Conservation (phyloP, 1,140 invertebrate species). For the Musca domestica region DNA sequence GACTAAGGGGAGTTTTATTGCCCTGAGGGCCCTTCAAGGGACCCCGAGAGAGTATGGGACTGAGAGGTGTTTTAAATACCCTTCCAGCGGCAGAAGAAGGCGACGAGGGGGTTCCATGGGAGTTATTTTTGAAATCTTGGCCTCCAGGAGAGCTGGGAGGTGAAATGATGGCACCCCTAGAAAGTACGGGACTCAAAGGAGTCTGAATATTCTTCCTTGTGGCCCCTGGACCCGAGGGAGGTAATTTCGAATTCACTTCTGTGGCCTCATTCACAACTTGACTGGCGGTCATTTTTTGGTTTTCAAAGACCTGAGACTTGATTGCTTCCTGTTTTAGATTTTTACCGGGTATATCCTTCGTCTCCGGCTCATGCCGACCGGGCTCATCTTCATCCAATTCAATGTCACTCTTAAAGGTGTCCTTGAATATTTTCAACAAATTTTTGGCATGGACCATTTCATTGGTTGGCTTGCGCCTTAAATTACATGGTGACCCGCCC, state of each 20-base stretch:
- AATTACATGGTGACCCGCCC: constrained; percentile 31
- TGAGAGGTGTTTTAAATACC: no score
- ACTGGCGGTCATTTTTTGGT: not conserved
- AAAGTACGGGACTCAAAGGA: no score
- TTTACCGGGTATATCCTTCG: not conserved
- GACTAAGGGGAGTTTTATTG: constrained; percentile 1
- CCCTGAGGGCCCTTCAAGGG: no score
- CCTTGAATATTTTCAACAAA: constrained; percentile 49
- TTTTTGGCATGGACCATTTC: constrained; percentile 51
- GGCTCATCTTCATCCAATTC: constrained; percentile 39
- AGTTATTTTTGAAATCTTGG: no score
- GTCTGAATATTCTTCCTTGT: no score
- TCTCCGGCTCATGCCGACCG: constrained; percentile 13
- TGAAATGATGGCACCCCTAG: no score
- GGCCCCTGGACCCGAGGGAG: no score
- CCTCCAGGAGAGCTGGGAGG: not conserved
- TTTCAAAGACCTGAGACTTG: not conserved
- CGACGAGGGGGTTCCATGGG: no score
- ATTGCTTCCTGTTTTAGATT: constrained; percentile 3
- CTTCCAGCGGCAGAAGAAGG: no score
- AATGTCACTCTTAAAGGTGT: constrained; percentile 48
- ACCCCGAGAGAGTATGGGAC: no score
- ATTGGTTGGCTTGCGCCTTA: constrained; percentile 50
- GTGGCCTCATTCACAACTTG: no score
- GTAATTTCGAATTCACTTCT: no score